phyloP scores from a whole-genome alignment of 2,888 invertebrate species.

The Parthenolecanium corni region DNA sequence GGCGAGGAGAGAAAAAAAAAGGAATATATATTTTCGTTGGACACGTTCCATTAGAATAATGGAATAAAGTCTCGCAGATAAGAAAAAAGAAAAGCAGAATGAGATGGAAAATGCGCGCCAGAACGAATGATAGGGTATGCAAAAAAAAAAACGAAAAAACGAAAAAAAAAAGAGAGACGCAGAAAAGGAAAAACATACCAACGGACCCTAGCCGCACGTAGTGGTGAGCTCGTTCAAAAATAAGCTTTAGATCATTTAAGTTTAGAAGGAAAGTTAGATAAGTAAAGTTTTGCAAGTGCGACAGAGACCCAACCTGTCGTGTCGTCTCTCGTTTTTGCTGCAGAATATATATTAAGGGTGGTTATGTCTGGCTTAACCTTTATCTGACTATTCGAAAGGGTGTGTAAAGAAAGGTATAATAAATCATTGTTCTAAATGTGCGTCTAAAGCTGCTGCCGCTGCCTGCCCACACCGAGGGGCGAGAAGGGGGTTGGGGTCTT shows the following conservation, averaged over 20 bases:
- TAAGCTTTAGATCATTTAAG: conserved; percentile 29
- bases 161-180: no score
- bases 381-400: conserved; percentile 23
- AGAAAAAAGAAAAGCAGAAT: conserved; percentile 6
- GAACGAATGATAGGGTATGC: no score
- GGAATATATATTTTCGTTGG: conserved; percentile 27
- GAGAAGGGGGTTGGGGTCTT: conserved; percentile 7
- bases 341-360: conserved; percentile 26
- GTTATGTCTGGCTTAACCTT: conserved; percentile 29
- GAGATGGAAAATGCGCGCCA: no score
- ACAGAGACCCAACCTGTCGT: no score
- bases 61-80: conserved; percentile 27
- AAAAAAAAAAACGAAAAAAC: no score
- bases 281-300: conserved; percentile 25
- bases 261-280: conserved; percentile 28
- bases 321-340: conserved; percentile 18
- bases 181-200: conserved; percentile 19
- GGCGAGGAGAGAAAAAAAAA: neutral
- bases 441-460: conserved; percentile 6
- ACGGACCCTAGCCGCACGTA: conserved; percentile 7
- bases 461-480: conserved; percentile 1
- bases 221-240: conserved; percentile 29
- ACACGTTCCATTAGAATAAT: conserved; percentile 29
- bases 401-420: conserved; percentile 30
- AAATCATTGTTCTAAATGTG: conserved; percentile 32